Conservation (phyloP, 2,888 invertebrate genomes). For the Eristalis arbustorum region DNA sequence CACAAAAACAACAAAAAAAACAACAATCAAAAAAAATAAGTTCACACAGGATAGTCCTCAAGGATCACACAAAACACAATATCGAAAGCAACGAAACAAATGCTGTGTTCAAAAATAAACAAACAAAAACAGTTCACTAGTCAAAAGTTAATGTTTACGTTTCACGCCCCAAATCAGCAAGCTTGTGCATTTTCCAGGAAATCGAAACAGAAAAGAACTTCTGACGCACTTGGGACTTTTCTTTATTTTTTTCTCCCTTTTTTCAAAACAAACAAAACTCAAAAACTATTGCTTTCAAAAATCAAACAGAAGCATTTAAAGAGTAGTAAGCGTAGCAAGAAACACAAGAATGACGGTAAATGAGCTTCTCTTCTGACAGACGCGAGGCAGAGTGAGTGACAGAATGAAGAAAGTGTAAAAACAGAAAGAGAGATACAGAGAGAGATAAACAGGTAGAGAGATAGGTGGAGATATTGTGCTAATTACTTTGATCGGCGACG, state of each 20-base stretch:
- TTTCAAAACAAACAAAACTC: not conserved
- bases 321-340: conserved; percentile 12
- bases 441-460: conserved; percentile 31
- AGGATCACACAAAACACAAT: conserved; percentile 46
- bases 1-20: conserved; percentile 24
- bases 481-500: conserved; percentile 77
- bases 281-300: not conserved
- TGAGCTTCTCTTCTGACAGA: conserved; percentile 25
- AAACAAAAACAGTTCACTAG: conserved; percentile 1
- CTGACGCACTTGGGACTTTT: not conserved
- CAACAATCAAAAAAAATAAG: conserved; percentile 11
- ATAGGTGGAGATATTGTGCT: conserved; percentile 42
- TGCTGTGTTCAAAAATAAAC: conserved; percentile 4
- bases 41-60: conserved; percentile 27
- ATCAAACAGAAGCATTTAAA: conserved; percentile 21
- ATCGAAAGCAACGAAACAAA: conserved; percentile 47
- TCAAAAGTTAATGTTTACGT: not conserved
- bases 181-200: not conserved
- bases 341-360: conserved; percentile 44
- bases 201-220: not conserved
- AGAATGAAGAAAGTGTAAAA: conserved; percentile 1
- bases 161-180: not conserved
- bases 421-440: conserved; percentile 27
- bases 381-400: conserved; percentile 10
- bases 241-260: not conserved